These are phyloP conservation scores for Galaxias olidus DNA, from an alignment of 2,797 vertebrate species.

Conservation along the genomic window DNA sequence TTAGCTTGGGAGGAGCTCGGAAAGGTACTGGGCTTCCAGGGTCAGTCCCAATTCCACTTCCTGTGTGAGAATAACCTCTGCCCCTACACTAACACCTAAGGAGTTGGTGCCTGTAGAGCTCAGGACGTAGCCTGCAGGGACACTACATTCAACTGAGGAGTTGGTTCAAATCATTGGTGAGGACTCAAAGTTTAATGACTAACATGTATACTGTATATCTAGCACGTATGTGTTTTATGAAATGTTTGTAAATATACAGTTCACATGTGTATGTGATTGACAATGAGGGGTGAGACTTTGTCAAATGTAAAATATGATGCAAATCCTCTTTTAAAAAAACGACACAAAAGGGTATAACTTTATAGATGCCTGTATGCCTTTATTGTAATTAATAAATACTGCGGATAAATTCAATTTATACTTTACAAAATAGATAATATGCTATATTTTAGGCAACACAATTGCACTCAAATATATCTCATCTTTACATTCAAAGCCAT, in stretches of 20 bases:
- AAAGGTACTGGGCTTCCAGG: too few species aligned
- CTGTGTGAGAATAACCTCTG: slow-evolving; percentile 55
- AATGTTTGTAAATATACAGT: too few species aligned
- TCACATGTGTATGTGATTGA: too few species aligned
- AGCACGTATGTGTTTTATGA: too few species aligned
- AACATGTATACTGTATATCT: too few species aligned
- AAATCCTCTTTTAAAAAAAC: background rate
- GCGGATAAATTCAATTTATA: slow-evolving; percentile 52
- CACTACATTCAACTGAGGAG: background rate
- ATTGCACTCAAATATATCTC: background rate
- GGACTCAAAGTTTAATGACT: too few species aligned
- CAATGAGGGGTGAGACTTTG: too few species aligned
- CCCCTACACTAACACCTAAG: slow-evolving; percentile 55
- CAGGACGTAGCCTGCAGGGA: too few species aligned
- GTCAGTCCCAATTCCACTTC: background rate
- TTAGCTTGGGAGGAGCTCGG: too few species aligned
- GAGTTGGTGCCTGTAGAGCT: slow-evolving; percentile 18
- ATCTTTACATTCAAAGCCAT: slow-evolving; percentile 71
- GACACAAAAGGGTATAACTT: slow-evolving; percentile 11
- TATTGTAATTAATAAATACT: slow-evolving; percentile 69
- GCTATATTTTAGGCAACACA: slow-evolving; percentile 1
- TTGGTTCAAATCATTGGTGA: too few species aligned
- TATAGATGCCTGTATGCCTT: slow-evolving; percentile 60
- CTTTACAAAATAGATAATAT: slow-evolving; percentile 73
- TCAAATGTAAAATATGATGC: too few species aligned